phyloP scores from a whole-genome alignment of 1,140 invertebrate genomes.

The Armadillidium nasatum region DNA sequence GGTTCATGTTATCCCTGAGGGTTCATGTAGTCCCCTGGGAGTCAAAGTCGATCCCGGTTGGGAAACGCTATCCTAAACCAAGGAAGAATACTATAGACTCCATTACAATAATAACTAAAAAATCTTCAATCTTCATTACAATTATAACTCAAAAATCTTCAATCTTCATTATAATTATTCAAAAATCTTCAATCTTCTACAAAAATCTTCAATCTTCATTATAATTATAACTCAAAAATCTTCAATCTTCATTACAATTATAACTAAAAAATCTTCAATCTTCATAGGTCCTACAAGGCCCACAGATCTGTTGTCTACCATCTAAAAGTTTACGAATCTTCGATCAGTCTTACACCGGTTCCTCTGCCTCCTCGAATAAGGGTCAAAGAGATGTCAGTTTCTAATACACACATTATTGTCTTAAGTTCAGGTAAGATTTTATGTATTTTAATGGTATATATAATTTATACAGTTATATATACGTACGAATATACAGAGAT shows the following conservation, averaged over 20 bases:
- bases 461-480: background rate
- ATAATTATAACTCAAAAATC: too few species aligned
- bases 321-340: conserved; percentile 55
- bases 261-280: background rate
- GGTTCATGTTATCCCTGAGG: too few species aligned
- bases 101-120: too few species aligned
- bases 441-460: background rate
- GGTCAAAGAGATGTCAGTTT: conserved; percentile 58
- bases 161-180: too few species aligned
- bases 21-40: too few species aligned
- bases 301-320: conserved; percentile 58
- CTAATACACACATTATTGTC: conserved; percentile 64
- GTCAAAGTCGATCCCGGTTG: too few species aligned
- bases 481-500: background rate
- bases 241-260: background rate
- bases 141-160: too few species aligned
- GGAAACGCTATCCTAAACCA: too few species aligned
- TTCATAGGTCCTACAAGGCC: conserved; percentile 21
- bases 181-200: too few species aligned
- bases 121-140: too few species aligned
- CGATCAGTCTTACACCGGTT: conserved; percentile 55
- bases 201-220: too few species aligned
- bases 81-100: too few species aligned
- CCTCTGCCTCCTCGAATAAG: conserved; percentile 55
- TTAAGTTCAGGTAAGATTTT: conserved; percentile 53